A percentile compares a stretch with the other conserved stretches of the same genome.
phyloP scores from a whole-genome alignment of 2,888 invertebrate species.

The Helicoverpa assulta region DNA sequence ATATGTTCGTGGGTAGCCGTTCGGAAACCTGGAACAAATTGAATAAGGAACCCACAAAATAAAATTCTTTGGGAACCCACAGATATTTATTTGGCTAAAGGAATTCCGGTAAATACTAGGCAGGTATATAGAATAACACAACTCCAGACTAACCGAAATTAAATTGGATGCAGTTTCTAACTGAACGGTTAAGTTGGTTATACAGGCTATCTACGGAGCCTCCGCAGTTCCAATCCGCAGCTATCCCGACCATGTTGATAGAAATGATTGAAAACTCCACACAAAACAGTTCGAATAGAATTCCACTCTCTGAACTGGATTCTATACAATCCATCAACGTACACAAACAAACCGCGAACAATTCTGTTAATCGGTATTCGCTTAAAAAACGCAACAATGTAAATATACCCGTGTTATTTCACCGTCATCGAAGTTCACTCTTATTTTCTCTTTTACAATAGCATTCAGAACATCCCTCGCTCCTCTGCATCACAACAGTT shows the following conservation, averaged over 20 bases:
- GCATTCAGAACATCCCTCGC: constrained; percentile 22
- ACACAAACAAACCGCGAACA: constrained; percentile 25
- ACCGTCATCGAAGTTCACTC: neutral
- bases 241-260: constrained; percentile 11
- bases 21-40: constrained; percentile 10
- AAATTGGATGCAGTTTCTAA: neutral
- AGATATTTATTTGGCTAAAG: too few relatives aligned
- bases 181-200: neutral
- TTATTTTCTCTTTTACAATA: constrained; percentile 23
- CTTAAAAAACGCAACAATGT: constrained; percentile 34
- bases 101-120: too few relatives aligned
- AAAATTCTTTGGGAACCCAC: too few relatives aligned
- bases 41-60: neutral
- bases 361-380: constrained; percentile 11
- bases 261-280: constrained; percentile 39
- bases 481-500: constrained; percentile 36
- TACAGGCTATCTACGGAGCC: neutral
- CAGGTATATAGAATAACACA: too few relatives aligned
- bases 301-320: constrained; percentile 32
- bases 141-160: too few relatives aligned
- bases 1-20: constrained; percentile 21
- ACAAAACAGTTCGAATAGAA: constrained; percentile 16
- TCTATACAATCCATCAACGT: constrained; percentile 44
- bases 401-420: constrained; percentile 30
- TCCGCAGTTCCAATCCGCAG: constrained; percentile 12